Conservation (phyloP, 1,140 invertebrate species). For the Euura saliciscinereae region DNA sequence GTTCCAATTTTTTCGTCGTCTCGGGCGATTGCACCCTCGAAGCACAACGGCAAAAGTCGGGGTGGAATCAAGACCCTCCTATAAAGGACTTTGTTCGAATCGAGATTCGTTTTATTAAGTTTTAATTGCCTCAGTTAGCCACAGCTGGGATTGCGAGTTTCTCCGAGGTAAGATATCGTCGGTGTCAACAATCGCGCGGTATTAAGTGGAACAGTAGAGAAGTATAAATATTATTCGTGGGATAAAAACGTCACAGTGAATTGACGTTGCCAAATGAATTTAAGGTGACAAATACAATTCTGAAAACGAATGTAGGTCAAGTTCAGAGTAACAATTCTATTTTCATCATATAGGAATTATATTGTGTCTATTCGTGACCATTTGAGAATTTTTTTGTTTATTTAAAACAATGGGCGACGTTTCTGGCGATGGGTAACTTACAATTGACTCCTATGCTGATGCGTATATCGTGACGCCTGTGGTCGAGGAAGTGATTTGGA, state of each 20-base stretch:
- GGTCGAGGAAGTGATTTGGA: neutral
- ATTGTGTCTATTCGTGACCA: neutral
- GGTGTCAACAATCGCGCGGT: neutral
- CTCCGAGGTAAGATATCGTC: neutral
- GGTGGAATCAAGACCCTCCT: neutral
- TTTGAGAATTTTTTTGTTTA: neutral
- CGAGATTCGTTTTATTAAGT: neutral
- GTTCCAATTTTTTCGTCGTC: neutral
- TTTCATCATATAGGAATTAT: neutral
- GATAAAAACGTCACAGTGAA: constrained; percentile 1
- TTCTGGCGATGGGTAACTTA: neutral
- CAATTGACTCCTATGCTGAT: neutral
- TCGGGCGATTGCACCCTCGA: too few species aligned
- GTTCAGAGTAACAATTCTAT: neutral
- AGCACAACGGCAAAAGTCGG: too few species aligned
- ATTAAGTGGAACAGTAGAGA: neutral
- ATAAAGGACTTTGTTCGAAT: neutral
- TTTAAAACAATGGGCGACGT: neutral
- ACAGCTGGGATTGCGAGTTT: neutral
- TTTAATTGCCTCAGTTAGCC: neutral
- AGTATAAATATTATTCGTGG: neutral
- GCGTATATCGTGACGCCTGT: neutral
- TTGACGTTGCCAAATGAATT: neutral
- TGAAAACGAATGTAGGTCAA: neutral
- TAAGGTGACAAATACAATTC: neutral